These are phyloP conservation scores for Hirtodrosophila cameraria DNA, from an alignment of 2,888 invertebrate genomes.

Conservation along the genomic window DNA sequence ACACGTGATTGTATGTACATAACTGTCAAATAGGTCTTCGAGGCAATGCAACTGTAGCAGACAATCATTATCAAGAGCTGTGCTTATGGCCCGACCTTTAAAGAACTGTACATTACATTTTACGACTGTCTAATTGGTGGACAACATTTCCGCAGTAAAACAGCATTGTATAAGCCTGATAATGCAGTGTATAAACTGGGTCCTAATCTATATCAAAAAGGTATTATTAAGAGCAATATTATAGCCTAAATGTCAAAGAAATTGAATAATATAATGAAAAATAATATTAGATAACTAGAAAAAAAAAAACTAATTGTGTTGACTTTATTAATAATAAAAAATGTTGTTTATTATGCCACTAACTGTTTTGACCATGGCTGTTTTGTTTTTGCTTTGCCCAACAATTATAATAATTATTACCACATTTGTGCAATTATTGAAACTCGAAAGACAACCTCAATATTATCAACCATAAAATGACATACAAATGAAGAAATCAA, in stretches of 20 bases:
- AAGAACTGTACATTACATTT: slow-evolving; percentile 14
- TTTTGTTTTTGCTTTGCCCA: slow-evolving; percentile 8
- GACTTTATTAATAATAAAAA: slow-evolving; percentile 17
- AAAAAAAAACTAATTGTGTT: slow-evolving; percentile 27
- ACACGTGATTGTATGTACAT: slow-evolving; percentile 70
- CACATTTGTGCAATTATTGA: slow-evolving; percentile 29
- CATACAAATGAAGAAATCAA: slow-evolving; percentile 8
- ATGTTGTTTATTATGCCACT: slow-evolving; percentile 6
- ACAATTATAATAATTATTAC: slow-evolving; percentile 50
- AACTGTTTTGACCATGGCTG: slow-evolving; percentile 28
- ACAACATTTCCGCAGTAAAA: slow-evolving; percentile 23
- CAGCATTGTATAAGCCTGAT: neutral
- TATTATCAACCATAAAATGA: slow-evolving; percentile 15
- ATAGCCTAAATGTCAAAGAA: neutral
- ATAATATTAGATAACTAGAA: slow-evolving; percentile 32
- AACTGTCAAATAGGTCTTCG: slow-evolving; percentile 40
- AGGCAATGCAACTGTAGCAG: slow-evolving; percentile 24
- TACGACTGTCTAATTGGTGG: slow-evolving; percentile 28
- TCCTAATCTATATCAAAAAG: neutral
- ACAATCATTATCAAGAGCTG: slow-evolving; percentile 9
- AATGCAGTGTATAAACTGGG: neutral
- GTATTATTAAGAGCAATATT: neutral
- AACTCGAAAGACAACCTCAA: slow-evolving; percentile 22
- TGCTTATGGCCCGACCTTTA: neutral
- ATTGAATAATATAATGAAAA: slow-evolving; percentile 2